Evolutionary conservation across 2,113 vertebrate species (phyloP), one percentile per base, ranked within the genome.

Genomic region (Cyanoderma ruficeps): DNA sequence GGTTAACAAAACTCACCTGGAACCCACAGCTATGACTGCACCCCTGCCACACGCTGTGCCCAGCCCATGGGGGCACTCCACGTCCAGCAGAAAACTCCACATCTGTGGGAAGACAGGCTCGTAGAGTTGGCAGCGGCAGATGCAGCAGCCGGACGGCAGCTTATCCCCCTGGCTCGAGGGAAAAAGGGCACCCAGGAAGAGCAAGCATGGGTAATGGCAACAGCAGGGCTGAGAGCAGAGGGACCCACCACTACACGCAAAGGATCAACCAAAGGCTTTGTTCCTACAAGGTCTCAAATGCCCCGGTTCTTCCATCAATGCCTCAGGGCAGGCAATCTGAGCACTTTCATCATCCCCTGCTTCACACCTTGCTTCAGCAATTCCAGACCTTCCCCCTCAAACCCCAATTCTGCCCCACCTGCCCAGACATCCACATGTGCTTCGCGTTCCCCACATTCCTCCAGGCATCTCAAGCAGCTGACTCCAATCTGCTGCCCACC

Each of bases 201-300:
- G 44, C 56, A 71, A 41, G 65, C 13, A 72, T 52, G 84, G 33
- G 23, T 7, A 30, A 63, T 5, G 21, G 50, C 10, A 76, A 22
- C 25, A 52, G 33, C n/a, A 30, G 24, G 42, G 49, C 63, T 53
- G 53, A 74, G 81, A 49, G 27, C 39, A 60, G 31, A 87, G 49
- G 47, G 14, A 86, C 19, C 15, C 35, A 75, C n/a, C 0, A 0
- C 33, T 24, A 49, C 15, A 9, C 5, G 9, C 20, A 25, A 65
- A 37, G n/a, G n/a, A 68, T 78, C 47, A 17, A 14, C 22, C 13
- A 61, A 67, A 65, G 85, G 14, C 69, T 53, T 16, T 13, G 6
- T 2, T 87, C 39, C 52, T 68, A 39, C 30, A 64, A 71, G 23
- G 33, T 56, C 41, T 37, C 30, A 78, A 3, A 25, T 33, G 16